Base-by-base conservation (phyloP, 2,888 invertebrate species). In the Microctonus brassicae region DNA sequence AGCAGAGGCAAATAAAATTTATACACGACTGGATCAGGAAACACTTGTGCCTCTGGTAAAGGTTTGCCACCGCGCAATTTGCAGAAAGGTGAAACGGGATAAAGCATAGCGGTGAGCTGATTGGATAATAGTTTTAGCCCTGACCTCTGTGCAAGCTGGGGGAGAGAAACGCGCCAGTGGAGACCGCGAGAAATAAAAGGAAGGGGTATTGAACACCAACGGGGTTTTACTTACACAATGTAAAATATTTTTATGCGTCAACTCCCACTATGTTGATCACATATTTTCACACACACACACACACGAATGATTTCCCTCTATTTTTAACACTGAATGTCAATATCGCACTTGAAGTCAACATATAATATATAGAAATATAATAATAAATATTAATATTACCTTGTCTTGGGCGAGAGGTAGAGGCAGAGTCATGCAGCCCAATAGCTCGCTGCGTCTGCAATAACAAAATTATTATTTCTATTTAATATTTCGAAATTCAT, bases 401-500 rank as follows among this genome's bases (percentile, higher is more conserved):
- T 91, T 91, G 86, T 91, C 92, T 89, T 93, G 90, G 80, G 94
- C 93, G 91, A 94, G 92, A 89, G 93, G 93, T 82, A 97, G 90
- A 81, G 95, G 94, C 89, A 97, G 95, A 88, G 96, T 95, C 93
- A 95, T 94, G 89, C 96, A 97, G 91, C 97, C 97, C 89, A 97
- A 90, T 89, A 97, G 94, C 89, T 97, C 96, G 90, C 96, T 97
- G 90, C 94, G 93, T 90, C 96, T 97, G 92, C 17, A 92, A 94
- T 29, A 88, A 89, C 89, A 68, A n/a, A n/a, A n/a, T n/a, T n/a
- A n/a, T n/a, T n/a, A n/a, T n/a, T n/a, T n/a, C n/a, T n/a, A n/a
- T n/a, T n/a, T n/a, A n/a, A n/a, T n/a, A n/a, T n/a, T n/a, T n/a
- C n/a, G n/a, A n/a, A n/a, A n/a, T n/a, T n/a, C n/a, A n/a, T n/a